Conservation (phyloP, 2,888 invertebrate species). For the Congeria kusceri region DNA sequence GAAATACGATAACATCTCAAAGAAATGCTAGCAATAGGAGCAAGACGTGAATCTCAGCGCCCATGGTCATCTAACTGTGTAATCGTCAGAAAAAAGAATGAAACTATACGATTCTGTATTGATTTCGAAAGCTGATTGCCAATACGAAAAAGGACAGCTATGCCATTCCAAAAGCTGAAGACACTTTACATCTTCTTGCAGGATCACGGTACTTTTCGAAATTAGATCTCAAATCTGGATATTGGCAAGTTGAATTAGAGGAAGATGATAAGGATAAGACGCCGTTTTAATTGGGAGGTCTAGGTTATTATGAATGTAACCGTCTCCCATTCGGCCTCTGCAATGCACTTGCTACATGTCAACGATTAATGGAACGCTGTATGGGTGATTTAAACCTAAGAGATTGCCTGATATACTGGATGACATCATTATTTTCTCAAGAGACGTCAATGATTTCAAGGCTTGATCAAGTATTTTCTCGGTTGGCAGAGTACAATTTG, state of each 20-base stretch:
- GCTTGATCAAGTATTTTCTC: not conserved
- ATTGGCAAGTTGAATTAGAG: constrained; percentile 22
- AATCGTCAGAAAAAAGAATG: constrained; percentile 29
- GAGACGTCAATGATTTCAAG: constrained; percentile 11
- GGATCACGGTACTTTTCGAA: constrained; percentile 28
- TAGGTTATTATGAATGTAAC: constrained; percentile 25
- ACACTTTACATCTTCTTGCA: constrained; percentile 23
- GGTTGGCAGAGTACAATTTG: not conserved
- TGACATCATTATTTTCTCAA: constrained; percentile 27
- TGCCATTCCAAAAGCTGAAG: constrained; percentile 18
- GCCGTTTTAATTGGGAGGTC: constrained; percentile 13
- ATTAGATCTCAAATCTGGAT: constrained; percentile 18
- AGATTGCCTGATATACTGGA: constrained; percentile 36
- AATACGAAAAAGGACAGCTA: constrained; percentile 35
- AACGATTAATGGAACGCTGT: constrained; percentile 34
- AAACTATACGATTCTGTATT: constrained; percentile 36
- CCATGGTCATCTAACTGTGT: constrained; percentile 35
- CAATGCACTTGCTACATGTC: constrained; percentile 31
- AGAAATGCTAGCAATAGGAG: constrained; percentile 32
- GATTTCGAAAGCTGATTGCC: constrained; percentile 27
- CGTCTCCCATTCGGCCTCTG: constrained; percentile 23
- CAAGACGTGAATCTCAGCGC: constrained; percentile 19
- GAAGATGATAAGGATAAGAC: constrained; percentile 37
- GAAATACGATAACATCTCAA: constrained; percentile 37
- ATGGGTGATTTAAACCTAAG: constrained; percentile 37